Base-by-base conservation (phyloP, 1,140 invertebrate genomes). In the Heterodera schachtii region DNA sequence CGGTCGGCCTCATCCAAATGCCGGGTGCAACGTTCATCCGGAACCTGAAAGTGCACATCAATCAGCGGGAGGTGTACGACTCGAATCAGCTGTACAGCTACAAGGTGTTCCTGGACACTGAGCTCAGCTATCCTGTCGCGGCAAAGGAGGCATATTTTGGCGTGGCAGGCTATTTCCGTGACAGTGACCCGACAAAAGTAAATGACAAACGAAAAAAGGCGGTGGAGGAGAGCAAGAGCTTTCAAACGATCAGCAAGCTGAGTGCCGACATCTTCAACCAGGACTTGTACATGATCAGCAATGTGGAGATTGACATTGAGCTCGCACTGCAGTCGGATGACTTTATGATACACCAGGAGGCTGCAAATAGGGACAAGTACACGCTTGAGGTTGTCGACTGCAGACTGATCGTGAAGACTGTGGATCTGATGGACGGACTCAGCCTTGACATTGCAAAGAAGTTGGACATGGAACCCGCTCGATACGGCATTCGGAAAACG, bases 381-480 rank as follows among this genome's bases (percentile, higher is more conserved):
- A 43, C 21, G 6, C n/a, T 78, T 41, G 76, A 64, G 57, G 31
- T 78, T 57, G 0, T 41, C 31, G 47, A 67, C n/a, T 64, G 49
- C 19, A 41, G 69, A 13, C 1, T 78, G 46, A 60, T 67, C n/a
- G 76, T 78, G 21, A 78, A 78, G 13, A 78, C 64, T 44, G 60
- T 78, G 5, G 60, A 78, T 1, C 8, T 82, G 43, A 82, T 82
- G 79, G 79, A 82, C n/a, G 66, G 81, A 4, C 52, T 82, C 1
- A 67, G 46, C 57, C n/a, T 82, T 13, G 67, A 80, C n/a, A n/a
- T n/a, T n/a, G n/a, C n/a, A n/a, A n/a, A n/a, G n/a, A n/a, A n/a
- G n/a, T n/a, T n/a, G n/a, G n/a, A n/a, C n/a, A n/a, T n/a, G n/a
- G n/a, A n/a, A n/a, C n/a, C n/a, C n/a, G n/a, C n/a, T n/a, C n/a